phyloP scores from a whole-genome alignment of 2,888 invertebrate species.

The Neoascia interrupta region DNA sequence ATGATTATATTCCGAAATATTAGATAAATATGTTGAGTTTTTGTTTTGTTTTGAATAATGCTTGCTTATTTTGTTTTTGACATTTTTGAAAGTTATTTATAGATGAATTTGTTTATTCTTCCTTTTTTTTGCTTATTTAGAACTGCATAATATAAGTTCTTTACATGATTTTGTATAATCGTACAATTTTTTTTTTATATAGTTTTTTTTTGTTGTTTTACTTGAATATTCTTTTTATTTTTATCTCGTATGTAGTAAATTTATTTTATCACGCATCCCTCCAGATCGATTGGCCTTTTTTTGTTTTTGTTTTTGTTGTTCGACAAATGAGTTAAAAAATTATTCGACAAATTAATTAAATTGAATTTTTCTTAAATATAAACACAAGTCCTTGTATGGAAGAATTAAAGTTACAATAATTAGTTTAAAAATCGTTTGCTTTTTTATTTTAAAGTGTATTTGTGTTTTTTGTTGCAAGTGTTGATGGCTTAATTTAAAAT shows the following conservation, averaged over 20 bases:
- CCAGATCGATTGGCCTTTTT: slow-evolving; percentile 75
- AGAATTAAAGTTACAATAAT: slow-evolving; percentile 36
- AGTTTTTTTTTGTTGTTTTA: slow-evolving; percentile 25
- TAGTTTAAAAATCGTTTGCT: slow-evolving; percentile 24
- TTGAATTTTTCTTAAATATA: not conserved
- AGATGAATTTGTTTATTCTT: slow-evolving; percentile 41
- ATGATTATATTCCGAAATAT: slow-evolving; percentile 64
- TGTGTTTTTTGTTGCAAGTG: slow-evolving; percentile 22
- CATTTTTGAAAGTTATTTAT: slow-evolving; percentile 19
- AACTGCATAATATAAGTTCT: slow-evolving; percentile 44
- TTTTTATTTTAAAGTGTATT: slow-evolving; percentile 16
- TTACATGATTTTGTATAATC: slow-evolving; percentile 58
- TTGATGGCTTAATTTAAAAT: slow-evolving; percentile 61
- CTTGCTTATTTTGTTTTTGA: slow-evolving; percentile 41
- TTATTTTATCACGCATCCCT: slow-evolving; percentile 79
- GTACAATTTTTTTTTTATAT: slow-evolving; percentile 61
- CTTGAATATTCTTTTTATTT: slow-evolving; percentile 41
- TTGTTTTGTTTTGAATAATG: slow-evolving; percentile 14
- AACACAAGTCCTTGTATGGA: slow-evolving; percentile 42
- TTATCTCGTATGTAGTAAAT: slow-evolving; percentile 32
- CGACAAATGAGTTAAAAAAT: slow-evolving; percentile 30
- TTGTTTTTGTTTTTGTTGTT: slow-evolving; percentile 42
- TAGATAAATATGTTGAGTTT: slow-evolving; percentile 61
- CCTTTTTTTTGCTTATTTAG: slow-evolving; percentile 38
- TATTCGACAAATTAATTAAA: not conserved